phyloP scores from a whole-genome alignment of 2,888 invertebrate species.

The Ellobium chinense region DNA sequence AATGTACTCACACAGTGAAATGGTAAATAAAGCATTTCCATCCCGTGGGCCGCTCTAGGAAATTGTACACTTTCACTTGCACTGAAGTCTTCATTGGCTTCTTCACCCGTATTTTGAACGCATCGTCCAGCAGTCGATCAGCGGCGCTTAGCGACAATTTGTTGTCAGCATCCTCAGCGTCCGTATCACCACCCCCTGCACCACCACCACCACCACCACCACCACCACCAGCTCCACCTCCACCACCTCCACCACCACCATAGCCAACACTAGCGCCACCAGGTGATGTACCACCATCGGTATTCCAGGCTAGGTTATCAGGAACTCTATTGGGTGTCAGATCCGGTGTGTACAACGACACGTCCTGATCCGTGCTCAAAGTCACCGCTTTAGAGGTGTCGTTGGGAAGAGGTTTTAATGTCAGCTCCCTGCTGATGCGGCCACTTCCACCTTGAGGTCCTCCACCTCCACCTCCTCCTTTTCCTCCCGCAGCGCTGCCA shows the following conservation, averaged over 20 bases:
- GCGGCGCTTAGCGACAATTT: not conserved
- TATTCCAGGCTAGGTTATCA: not conserved
- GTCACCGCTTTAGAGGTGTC: not conserved
- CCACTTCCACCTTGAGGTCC: not conserved
- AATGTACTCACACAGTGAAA: conserved; percentile 87
- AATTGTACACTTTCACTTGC: conserved; percentile 89
- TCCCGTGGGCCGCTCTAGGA: conserved; percentile 89
- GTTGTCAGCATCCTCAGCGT: not conserved
- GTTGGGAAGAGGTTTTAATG: not conserved
- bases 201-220: not conserved
- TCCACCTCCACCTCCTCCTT: not conserved
- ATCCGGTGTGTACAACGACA: not conserved
- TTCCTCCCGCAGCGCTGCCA: too few species aligned
- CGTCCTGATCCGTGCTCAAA: not conserved
- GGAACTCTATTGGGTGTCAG: not conserved
- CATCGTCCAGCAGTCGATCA: conserved; percentile 37
- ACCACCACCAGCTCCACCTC: not conserved
- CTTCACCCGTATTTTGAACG: conserved; percentile 35
- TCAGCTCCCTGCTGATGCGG: not conserved
- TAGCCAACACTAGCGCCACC: not conserved
- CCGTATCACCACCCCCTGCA: not conserved
- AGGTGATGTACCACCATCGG: not conserved
- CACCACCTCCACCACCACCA: not conserved
- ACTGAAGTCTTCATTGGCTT: conserved; percentile 66
- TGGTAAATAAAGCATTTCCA: conserved; percentile 92